Base-by-base conservation (phyloP, 2,113 vertebrate genomes). In the Ifrita kowaldi region DNA sequence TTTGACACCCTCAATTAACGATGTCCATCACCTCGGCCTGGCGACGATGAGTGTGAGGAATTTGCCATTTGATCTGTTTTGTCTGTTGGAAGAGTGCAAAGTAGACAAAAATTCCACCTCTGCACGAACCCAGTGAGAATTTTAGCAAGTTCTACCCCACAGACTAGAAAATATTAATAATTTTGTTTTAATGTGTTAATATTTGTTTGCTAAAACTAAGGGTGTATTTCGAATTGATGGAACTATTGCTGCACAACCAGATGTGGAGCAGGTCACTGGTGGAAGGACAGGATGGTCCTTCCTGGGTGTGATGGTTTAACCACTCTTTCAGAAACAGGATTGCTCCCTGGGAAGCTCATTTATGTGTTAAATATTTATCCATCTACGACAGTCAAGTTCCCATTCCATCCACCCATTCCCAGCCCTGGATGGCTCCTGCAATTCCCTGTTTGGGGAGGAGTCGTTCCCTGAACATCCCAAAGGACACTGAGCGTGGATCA, bases 1-100 rank as follows among this genome's bases (percentile, higher is more conserved):
- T 93, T 95, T 95, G 97, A 96, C 97, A 97, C 87, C 89, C 88
- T 84, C 78, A 94, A 93, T 95, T 97, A 96, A 85, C 64, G 55
- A 16, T 13, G 96, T 81, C 96, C 13, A 3, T 96, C 92, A 87
- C 92, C 78, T 70, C 80, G 17, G 60, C 16, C 16, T 23, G 26
- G 82, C 49, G 5, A 95, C 18, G 33, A 52, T 60, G 93, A 91
- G 90, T 30, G 76, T 2, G 2, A 95, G 93, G 95, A 97, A 95
- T 79, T 77, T 62, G 89, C 73, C 57, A 83, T 79, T 78, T 89
- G 87, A 92, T 89, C 75, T 92, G 68, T 79, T 89, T 96, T 94
- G 87, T 87, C 83, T 87, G 92, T 52, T 79, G 46, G 21, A 65
- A 71, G 35, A 16, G 39, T 56, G 59, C 11, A 50, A 78, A 78